Evolutionary conservation across 2,113 vertebrate genomes (phyloP).

Genomic region (Microcebus lehilahytsara): DNA sequence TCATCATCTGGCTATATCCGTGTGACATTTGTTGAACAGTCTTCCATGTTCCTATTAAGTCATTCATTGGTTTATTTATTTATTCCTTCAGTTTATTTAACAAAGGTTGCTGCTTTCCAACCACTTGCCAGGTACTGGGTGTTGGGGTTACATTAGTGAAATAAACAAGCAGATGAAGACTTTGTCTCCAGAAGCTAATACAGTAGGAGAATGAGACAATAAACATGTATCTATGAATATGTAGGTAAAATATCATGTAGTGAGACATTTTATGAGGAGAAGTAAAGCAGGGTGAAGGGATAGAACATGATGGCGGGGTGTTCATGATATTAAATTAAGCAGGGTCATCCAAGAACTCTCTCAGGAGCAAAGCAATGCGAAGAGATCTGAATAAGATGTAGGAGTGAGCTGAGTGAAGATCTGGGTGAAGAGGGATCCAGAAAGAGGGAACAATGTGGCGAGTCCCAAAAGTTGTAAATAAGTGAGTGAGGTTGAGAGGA

Average conservation of each 20-base stretch:
- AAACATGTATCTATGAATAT: not conserved
- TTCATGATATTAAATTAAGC: not conserved
- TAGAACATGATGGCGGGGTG: not conserved
- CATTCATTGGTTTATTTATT: not conserved
- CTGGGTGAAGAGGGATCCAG: too few species aligned
- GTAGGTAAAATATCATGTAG: not conserved
- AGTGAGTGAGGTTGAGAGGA: too few species aligned
- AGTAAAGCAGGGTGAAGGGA: not conserved
- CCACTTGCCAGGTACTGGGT: not conserved
- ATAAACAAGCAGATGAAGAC: not conserved
- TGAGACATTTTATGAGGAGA: not conserved
- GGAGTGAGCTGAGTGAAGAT: too few species aligned
- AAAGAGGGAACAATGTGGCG: too few species aligned
- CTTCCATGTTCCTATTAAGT: not conserved
- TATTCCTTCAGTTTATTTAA: not conserved
- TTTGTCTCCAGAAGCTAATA: not conserved
- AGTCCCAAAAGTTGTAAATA: too few species aligned
- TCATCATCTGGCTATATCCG: not conserved
- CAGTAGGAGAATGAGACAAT: not conserved
- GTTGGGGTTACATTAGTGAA: not conserved
- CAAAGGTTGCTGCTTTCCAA: not conserved
- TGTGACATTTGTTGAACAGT: not conserved
- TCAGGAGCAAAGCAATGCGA: not conserved
- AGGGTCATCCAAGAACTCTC: not conserved
- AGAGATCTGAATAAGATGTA: not conserved